Conservation (phyloP, 2,888 invertebrate species). For the Melitaea athalia region DNA sequence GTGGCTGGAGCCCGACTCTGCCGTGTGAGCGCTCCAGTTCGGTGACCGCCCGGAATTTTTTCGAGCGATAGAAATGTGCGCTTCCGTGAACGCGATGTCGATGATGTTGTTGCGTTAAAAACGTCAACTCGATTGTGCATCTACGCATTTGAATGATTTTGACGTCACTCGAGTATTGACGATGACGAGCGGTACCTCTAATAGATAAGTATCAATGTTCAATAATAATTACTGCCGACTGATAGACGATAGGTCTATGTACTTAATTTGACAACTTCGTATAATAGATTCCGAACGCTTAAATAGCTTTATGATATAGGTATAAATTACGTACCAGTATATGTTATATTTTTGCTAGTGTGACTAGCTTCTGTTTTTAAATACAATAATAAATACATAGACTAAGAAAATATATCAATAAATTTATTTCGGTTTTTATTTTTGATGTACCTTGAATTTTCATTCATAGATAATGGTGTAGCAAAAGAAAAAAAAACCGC, state of each 20-base stretch:
- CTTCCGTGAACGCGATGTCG: not conserved
- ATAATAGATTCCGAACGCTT: not conserved
- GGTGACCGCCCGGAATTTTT: not conserved
- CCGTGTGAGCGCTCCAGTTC: conserved; percentile 59
- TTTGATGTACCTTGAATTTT: not conserved
- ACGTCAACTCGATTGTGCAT: not conserved
- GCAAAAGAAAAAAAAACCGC: too few relatives aligned
- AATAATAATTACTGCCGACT: not conserved
- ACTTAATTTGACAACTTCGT: conserved; percentile 6
- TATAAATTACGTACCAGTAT: not conserved
- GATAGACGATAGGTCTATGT: not conserved
- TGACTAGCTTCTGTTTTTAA: not conserved
- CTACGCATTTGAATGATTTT: not conserved
- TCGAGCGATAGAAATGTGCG: not conserved
- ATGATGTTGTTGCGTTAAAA: conserved; percentile 4
- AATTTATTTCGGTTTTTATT: not conserved
- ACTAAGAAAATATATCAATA: not conserved
- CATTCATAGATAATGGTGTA: not conserved
- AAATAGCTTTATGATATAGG: not conserved
- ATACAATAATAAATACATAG: conserved; percentile 2
- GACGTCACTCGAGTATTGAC: not conserved
- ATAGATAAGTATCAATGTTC: too few relatives aligned
- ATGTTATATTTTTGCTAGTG: not conserved
- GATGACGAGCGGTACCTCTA: not conserved
- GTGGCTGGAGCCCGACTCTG: conserved; percentile 77